Conservation (phyloP, 2,797 vertebrate species). For the Myiotriccus ornatus region DNA sequence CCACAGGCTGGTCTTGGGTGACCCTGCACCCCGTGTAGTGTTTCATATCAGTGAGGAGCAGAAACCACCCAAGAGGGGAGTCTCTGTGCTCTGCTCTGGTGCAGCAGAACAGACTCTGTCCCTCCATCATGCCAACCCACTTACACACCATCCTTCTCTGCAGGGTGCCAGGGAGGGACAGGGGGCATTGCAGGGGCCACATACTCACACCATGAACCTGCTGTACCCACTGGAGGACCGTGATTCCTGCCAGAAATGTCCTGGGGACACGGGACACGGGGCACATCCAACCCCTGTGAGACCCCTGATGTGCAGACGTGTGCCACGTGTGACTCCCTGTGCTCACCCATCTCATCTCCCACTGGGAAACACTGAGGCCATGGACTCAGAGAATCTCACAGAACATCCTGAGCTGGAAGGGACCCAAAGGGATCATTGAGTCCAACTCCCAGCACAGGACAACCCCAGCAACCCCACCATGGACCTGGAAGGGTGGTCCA, state of each 20-base stretch:
- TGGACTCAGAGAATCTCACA: neutral
- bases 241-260: neutral
- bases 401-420: neutral
- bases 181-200: neutral
- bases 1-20: fast-evolving
- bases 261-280: neutral
- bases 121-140: neutral
- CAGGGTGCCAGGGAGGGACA: neutral
- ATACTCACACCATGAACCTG: neutral
- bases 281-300: neutral
- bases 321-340: neutral
- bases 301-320: neutral
- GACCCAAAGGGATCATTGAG: neutral
- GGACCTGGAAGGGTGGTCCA: neutral
- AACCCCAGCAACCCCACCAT: neutral
- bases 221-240: neutral
- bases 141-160: neutral
- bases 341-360: neutral
- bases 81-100: neutral
- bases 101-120: neutral
- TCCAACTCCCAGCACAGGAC: neutral
- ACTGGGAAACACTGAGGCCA: neutral
- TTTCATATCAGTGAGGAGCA: neutral
- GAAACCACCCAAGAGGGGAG: neutral
- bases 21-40: neutral